Evolutionary conservation across 2,797 vertebrate species (phyloP).

Genomic region (Pipistrellus kuhlii): DNA sequence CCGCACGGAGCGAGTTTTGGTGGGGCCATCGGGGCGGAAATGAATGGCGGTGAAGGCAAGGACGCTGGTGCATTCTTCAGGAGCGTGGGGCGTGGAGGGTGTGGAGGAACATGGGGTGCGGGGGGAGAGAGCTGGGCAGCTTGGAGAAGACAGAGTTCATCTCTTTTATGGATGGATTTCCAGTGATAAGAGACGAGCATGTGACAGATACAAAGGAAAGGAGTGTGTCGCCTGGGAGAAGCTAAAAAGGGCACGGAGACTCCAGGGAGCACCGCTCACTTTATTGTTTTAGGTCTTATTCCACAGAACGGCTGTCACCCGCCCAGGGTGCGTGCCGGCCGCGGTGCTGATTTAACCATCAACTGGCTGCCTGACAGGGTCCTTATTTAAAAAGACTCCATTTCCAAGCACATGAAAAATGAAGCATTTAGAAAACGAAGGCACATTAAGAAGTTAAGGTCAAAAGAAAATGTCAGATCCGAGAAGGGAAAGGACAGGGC

Average conservation of each 20-base stretch:
- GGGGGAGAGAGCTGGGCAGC: too few species aligned
- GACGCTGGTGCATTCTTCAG: neutral
- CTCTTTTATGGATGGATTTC: neutral
- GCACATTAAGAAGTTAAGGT: slow-evolving; percentile 82
- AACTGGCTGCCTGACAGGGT: slow-evolving; percentile 41
- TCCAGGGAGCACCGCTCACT: neutral
- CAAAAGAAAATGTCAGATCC: slow-evolving; percentile 78
- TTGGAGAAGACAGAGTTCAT: neutral
- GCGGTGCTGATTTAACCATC: neutral
- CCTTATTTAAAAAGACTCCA: slow-evolving; percentile 52
- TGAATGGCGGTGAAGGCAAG: neutral
- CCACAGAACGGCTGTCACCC: neutral
- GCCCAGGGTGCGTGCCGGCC: neutral
- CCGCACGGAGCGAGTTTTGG: neutral
- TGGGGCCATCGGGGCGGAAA: neutral
- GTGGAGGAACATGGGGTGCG: too few species aligned
- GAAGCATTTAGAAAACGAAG: slow-evolving; percentile 77
- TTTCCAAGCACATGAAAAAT: slow-evolving; percentile 67
- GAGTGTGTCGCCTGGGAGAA: neutral
- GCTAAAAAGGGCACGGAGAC: neutral
- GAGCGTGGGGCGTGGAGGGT: neutral
- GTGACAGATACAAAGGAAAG: neutral
- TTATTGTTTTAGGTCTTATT: slow-evolving; percentile 37
- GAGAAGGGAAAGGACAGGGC: slow-evolving; percentile 61
- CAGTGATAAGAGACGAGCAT: neutral